Percentiles rank a stretch among this genome's conserved stretches.
These are phyloP conservation scores for Amaurobius ferox DNA, from an alignment of 2,888 invertebrate genomes.

Conservation along the genomic window DNA sequence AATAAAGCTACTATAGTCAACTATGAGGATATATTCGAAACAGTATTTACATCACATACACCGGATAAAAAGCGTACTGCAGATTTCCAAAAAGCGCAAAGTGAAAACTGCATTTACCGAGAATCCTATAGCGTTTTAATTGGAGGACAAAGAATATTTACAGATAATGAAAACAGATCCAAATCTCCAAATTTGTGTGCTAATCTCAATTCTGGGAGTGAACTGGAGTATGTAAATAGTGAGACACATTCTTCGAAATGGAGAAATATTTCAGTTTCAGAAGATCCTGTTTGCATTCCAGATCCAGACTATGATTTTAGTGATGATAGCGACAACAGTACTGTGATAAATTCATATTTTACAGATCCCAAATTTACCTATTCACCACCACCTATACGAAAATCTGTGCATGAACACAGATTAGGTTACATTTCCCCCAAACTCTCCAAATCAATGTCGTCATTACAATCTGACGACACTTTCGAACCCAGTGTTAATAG, in stretches of 20 bases:
- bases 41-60: too few species aligned
- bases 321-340: conserved; percentile 64
- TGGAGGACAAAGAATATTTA: conserved; percentile 65
- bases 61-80: conserved; percentile 31
- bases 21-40: conserved; percentile 40
- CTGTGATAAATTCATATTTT: conserved; percentile 47
- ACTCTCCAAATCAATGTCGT: conserved; percentile 70
- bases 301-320: conserved; percentile 74
- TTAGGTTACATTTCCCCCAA: conserved; percentile 42
- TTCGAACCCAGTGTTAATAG: conserved; percentile 44
- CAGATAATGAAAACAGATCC: conserved; percentile 37
- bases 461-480: conserved; percentile 56
- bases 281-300: conserved; percentile 69
- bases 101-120: conserved; percentile 58
- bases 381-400: conserved; percentile 67
- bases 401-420: conserved; percentile 30
- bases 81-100: conserved; percentile 51
- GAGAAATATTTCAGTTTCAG: conserved; percentile 53
- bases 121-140: conserved; percentile 60
- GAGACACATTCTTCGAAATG: conserved; percentile 21
- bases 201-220: not conserved
- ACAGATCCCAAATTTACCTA: conserved; percentile 68
- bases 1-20: conserved; percentile 32
- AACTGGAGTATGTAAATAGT: not conserved
- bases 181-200: conserved; percentile 39